Evolutionary conservation across 2,797 vertebrate species (phyloP), one percentile per base, ranked within the genome.

Genomic region (Anableps anableps): DNA sequence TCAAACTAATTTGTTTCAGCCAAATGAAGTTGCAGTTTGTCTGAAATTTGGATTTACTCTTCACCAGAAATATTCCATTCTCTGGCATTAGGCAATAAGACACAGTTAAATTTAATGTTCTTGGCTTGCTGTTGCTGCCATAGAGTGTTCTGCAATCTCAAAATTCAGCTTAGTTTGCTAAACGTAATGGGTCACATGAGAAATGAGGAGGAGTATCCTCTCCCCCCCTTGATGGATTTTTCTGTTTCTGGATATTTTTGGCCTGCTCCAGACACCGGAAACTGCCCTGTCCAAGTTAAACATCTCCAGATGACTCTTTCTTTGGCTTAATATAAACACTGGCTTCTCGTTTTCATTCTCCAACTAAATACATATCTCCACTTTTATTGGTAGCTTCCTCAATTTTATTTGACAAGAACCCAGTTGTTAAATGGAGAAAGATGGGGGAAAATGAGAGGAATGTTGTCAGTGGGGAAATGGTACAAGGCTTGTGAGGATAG

Each of bases 261-360:
- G 94, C 91, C 84, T 81, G 78, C 80, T 91, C 91, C 89, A 95
- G 91, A 93, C 92, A 95, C 92, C 92, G 94, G 95, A 96, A 95
- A 95, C 93, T 89, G 82, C 80, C 88, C 93, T 92, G 93, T 95
- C 94, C 94, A 95, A 95, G 91, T 94, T 94, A 96, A 96, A 96
- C 92, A 94, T 92, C 91, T 95, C 95, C 95, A 95, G 94, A 93
- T 96, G 94, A 95, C 84, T 93, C 90, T 92, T 78, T 93, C 88
- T 92, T 88, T 88, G 88, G 91, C 89, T 91, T 85, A 84, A 91
- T 87, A 92, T 90, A 91, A 76, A 91, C 88, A 92, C 60, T 75
- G 73, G 5, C 84, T 72, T 78, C 81, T 89, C 74, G 47, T 87
- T 85, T 77, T 78, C 76, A 85, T 82, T 89, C 86, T 87, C 80